Evolutionary conservation across 1,140 invertebrate species (phyloP).

Genomic region (Drosophila ananassae): DNA sequence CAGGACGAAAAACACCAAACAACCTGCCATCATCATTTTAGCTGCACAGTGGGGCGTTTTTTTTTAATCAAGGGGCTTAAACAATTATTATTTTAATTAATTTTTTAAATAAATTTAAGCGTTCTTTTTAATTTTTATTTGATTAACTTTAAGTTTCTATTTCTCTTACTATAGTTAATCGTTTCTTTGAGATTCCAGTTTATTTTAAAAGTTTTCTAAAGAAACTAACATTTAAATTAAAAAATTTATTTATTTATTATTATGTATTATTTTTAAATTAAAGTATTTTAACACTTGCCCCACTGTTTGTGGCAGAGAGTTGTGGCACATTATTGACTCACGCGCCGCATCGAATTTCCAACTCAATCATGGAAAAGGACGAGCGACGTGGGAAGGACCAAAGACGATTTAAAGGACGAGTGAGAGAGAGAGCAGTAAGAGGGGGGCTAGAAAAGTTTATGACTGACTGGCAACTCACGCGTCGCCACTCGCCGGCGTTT

Average conservation of each 20-base stretch:
- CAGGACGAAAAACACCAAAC: neutral
- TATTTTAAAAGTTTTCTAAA: no score
- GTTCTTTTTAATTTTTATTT: no score
- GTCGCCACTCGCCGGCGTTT: slow-evolving; percentile 33
- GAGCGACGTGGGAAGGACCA: neutral
- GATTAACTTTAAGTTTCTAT: no score
- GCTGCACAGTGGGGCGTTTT: neutral
- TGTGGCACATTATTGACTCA: slow-evolving; percentile 59
- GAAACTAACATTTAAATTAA: no score
- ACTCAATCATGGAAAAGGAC: slow-evolving; percentile 56
- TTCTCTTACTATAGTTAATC: no score
- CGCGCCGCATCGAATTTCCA: slow-evolving; percentile 64
- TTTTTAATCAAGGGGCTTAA: no score
- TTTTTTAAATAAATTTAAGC: no score
- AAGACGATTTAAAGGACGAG: neutral
- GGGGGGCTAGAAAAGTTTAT: slow-evolving; percentile 21
- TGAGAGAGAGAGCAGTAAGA: neutral
- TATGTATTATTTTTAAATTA: no score
- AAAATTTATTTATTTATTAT: no score
- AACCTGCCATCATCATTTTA: neutral
- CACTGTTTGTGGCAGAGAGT: slow-evolving; percentile 8
- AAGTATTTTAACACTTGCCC: neutral
- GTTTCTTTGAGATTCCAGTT: no score
- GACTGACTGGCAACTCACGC: slow-evolving; percentile 33
- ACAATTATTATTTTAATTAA: no score